Evolutionary conservation across 2,113 vertebrate genomes (phyloP).

Genomic region (Cyprinodon tularosa): DNA sequence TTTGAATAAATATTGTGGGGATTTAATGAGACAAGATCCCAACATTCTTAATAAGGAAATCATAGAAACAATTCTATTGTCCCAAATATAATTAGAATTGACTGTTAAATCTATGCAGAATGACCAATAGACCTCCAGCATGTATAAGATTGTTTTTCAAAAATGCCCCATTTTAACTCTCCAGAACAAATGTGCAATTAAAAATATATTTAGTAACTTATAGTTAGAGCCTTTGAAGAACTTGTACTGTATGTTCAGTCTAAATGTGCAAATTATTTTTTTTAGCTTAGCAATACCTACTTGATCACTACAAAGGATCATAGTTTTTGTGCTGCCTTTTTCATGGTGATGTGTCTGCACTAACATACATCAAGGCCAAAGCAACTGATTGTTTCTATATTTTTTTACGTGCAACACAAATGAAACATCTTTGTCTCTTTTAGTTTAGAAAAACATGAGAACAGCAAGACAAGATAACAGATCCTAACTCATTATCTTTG

Average conservation of each 20-base stretch:
- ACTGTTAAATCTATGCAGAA: not conserved
- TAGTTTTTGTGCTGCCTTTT: not conserved
- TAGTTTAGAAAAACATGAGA: constrained; percentile 47
- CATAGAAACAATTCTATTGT: too few relatives aligned
- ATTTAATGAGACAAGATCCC: too few relatives aligned
- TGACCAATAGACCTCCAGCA: not conserved
- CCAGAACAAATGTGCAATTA: not conserved
- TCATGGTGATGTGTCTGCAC: not conserved
- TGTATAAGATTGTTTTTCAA: not conserved
- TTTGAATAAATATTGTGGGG: too few relatives aligned
- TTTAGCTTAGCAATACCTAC: not conserved
- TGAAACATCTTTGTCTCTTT: constrained; percentile 36
- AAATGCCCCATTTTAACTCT: not conserved
- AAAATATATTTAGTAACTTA: too few relatives aligned
- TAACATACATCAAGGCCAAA: constrained; percentile 20
- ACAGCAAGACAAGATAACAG: constrained; percentile 31
- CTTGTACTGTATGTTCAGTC: too few relatives aligned
- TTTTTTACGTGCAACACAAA: constrained; percentile 5
- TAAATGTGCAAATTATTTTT: not conserved
- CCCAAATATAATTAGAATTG: too few relatives aligned
- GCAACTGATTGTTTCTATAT: constrained; percentile 3
- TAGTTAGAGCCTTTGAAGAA: too few relatives aligned
- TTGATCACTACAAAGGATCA: not conserved
- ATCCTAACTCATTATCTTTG: constrained; percentile 51
- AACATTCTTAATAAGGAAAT: too few relatives aligned